Evolutionary conservation across 1,140 invertebrate genomes (phyloP).

Genomic region (Argopecten irradians): DNA sequence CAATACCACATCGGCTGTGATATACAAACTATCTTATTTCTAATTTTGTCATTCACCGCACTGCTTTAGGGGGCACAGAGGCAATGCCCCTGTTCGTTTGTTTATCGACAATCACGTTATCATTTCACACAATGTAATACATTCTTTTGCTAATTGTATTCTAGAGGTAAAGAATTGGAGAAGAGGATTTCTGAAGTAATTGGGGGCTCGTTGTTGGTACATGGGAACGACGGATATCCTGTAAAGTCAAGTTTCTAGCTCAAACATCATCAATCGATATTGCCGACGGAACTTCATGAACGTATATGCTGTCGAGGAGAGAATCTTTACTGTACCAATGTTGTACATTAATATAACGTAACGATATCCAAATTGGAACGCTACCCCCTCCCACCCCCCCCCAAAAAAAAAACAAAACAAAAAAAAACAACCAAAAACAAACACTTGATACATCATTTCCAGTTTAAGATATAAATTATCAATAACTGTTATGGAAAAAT

Average conservation of each 20-base stretch:
- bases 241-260: background rate
- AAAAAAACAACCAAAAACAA: too few species aligned
- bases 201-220: background rate
- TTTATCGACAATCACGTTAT: background rate
- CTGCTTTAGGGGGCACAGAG: background rate
- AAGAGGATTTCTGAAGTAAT: background rate
- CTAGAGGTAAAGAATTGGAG: background rate
- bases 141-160: background rate
- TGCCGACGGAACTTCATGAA: background rate
- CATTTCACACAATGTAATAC: background rate
- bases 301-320: background rate
- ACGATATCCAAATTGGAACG: too few species aligned
- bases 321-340: too few species aligned
- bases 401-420: too few species aligned
- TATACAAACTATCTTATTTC: too few species aligned
- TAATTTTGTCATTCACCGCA: background rate
- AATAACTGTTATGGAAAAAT: too few species aligned
- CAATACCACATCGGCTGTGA: too few species aligned
- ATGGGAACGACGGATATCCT: background rate
- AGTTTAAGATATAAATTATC: too few species aligned
- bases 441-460: too few species aligned
- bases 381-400: too few species aligned
- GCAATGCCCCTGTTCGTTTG: background rate
- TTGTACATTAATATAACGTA: too few species aligned
- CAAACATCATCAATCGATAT: background rate